A percentile compares a stretch with the other conserved stretches of the same genome.
Conservation (phyloP, 2,113 vertebrate genomes). For the Pyrgilauda ruficollis region DNA sequence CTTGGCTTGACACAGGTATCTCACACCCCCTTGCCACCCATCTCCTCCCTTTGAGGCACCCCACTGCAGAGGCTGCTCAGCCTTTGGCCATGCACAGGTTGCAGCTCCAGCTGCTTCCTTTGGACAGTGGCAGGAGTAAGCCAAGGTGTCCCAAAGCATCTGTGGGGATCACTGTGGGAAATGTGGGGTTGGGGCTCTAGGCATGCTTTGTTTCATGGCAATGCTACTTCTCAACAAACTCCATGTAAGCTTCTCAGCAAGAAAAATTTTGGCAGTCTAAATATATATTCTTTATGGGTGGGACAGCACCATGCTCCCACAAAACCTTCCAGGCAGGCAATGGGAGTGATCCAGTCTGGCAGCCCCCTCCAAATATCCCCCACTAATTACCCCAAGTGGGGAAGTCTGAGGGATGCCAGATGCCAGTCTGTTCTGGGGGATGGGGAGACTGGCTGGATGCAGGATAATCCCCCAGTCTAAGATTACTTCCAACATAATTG, state of each 20-base stretch:
- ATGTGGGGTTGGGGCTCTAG: not conserved
- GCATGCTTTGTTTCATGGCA: not conserved
- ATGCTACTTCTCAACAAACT: not conserved
- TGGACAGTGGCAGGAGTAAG: accelerated
- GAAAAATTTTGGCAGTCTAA: not conserved
- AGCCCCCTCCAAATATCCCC: not conserved
- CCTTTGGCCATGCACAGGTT: not conserved
- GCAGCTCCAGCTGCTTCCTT: not conserved
- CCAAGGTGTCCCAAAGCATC: not conserved
- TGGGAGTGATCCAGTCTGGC: not conserved
- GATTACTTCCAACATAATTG: slow-evolving; percentile 46
- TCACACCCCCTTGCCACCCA: not conserved
- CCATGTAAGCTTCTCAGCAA: not conserved
- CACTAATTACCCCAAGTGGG: not conserved
- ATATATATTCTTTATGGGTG: accelerated
- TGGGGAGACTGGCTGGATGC: not conserved
- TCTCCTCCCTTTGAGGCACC: not conserved
- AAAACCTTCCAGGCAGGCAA: not conserved
- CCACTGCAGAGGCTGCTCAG: not conserved
- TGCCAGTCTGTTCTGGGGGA: slow-evolving; percentile 20
- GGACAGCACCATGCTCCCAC: not conserved
- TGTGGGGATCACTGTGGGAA: accelerated
- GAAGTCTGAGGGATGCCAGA: slow-evolving; percentile 12
- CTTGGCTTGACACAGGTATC: not conserved
- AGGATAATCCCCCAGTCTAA: slow-evolving; percentile 53